Conservation (phyloP, 2,888 invertebrate species). For the Diarsia dahlii region DNA sequence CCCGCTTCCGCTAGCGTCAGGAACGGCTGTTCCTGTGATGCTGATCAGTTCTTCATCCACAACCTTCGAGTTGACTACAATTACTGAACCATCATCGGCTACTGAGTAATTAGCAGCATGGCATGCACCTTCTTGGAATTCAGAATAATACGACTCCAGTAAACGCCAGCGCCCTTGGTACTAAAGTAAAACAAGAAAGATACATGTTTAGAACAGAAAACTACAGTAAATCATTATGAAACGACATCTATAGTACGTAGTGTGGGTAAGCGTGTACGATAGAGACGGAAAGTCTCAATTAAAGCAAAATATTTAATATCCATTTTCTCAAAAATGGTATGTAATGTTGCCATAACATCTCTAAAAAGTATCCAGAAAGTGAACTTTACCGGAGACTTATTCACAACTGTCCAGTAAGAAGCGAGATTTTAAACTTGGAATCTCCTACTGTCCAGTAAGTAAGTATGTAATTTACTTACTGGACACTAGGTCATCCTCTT, state of each 20-base stretch:
- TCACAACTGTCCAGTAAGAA: no score
- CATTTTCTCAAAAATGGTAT: no score
- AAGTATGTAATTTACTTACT: no score
- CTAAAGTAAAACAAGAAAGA: slow-evolving; percentile 56
- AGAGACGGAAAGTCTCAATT: not conserved
- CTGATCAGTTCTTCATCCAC: slow-evolving; percentile 84
- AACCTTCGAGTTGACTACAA: slow-evolving; percentile 78
- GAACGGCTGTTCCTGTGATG: slow-evolving; percentile 88
- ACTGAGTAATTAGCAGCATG: slow-evolving; percentile 83
- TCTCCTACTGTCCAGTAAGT: no score
- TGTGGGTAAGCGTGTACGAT: not conserved
- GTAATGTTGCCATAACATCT: no score
- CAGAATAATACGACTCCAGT: slow-evolving; percentile 70
- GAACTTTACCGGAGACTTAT: no score
- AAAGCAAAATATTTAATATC: not conserved
- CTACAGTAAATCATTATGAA: not conserved
- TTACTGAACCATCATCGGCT: slow-evolving; percentile 72
- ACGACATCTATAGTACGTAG: not conserved
- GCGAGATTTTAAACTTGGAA: no score
- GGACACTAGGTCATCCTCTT: no score
- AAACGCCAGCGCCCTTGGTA: slow-evolving; percentile 73
- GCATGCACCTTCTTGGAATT: slow-evolving; percentile 73
- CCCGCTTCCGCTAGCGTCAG: slow-evolving; percentile 85
- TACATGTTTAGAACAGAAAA: not conserved
- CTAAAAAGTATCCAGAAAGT: no score